Percentiles rank a stretch among this genome's conserved stretches.
Conservation (phyloP, 2,113 vertebrate species). For the Cavia porcellus region DNA sequence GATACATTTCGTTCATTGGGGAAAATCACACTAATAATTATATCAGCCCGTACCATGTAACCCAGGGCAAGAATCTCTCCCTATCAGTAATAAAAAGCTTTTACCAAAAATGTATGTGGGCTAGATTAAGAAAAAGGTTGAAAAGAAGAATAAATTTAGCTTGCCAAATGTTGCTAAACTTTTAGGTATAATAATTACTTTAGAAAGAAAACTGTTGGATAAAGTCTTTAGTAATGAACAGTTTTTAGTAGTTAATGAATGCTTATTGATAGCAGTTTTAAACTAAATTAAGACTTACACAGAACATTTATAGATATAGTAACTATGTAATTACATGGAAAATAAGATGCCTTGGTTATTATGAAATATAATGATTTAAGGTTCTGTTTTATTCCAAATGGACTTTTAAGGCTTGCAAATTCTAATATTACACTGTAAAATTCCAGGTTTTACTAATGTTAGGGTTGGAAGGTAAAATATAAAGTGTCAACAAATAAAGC, state of each 20-base stretch:
- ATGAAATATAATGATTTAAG: conserved; percentile 7
- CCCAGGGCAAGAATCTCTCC: background rate
- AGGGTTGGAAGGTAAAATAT: conserved; percentile 41
- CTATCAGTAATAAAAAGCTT: conserved; percentile 34
- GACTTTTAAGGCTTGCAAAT: conserved; percentile 33
- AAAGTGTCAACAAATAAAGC: background rate
- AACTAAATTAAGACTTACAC: conserved; percentile 53
- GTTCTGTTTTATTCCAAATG: conserved; percentile 20
- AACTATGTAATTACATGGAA: conserved; percentile 2
- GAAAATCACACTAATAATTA: conserved; percentile 19
- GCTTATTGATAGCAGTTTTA: conserved; percentile 8
- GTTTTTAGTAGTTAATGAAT: conserved; percentile 40
- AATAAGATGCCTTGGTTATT: conserved; percentile 25
- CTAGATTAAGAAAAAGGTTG: background rate
- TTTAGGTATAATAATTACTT: conserved; percentile 49
- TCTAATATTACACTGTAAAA: conserved; percentile 30
- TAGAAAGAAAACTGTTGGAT: conserved; percentile 38
- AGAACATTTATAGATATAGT: conserved; percentile 3
- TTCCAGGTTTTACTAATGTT: conserved; percentile 5
- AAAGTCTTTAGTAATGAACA: conserved; percentile 62
- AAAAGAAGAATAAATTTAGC: conserved; percentile 49
- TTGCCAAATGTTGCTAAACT: conserved; percentile 52
- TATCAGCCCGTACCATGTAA: background rate
- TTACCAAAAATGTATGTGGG: conserved; percentile 40
- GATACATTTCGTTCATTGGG: conserved; percentile 41